phyloP scores from a whole-genome alignment of 2,888 invertebrate genomes.

The Rotaria magnacalcarata region DNA sequence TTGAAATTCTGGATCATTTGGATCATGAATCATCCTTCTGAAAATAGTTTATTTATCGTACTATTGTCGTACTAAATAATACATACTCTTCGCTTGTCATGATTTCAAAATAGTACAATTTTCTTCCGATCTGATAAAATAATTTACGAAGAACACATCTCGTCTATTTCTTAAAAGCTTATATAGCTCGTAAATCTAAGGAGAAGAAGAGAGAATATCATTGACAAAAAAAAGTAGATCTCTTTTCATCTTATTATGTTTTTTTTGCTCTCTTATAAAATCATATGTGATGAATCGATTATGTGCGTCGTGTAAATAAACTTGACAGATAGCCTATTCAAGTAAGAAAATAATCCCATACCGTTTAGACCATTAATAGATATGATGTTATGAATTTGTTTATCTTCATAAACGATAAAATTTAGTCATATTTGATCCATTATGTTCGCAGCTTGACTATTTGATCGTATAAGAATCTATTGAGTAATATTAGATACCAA shows the following conservation, averaged over 20 bases:
- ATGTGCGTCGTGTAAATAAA: not conserved
- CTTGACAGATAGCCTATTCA: not conserved
- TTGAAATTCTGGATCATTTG: constrained; percentile 46
- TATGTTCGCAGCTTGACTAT: no score
- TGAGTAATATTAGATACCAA: no score
- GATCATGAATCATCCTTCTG: constrained; percentile 33
- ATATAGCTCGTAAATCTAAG: not conserved
- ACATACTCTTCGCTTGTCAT: not conserved
- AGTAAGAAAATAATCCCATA: not conserved
- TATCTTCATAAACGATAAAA: no score
- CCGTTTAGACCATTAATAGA: not conserved
- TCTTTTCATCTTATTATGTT: not conserved
- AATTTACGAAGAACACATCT: not conserved
- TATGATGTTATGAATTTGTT: not conserved
- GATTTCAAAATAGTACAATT: not conserved
- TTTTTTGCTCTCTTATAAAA: not conserved
- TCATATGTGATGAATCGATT: not conserved
- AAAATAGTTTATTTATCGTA: not conserved
- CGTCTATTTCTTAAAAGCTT: not conserved
- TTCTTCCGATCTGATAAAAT: not conserved
- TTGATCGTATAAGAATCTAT: no score
- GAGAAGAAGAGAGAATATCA: not conserved
- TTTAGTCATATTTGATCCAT: no score
- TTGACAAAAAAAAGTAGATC: not conserved
- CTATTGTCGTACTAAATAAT: not conserved